These are phyloP conservation scores for Lutraria rhynchaena DNA, from an alignment of 1,140 invertebrate genomes.

Conservation along the genomic window DNA sequence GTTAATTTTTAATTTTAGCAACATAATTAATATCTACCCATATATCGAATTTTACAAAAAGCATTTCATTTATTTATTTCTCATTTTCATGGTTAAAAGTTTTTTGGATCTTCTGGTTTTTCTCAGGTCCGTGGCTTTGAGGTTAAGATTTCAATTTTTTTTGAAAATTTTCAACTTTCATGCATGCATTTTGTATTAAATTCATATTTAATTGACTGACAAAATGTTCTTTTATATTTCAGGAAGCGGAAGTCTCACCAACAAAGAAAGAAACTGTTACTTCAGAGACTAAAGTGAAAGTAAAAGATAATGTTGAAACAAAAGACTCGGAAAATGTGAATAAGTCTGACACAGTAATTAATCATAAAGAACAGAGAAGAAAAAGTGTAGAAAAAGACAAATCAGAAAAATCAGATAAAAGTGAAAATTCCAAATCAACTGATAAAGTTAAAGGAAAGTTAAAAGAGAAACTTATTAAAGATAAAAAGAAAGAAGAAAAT, in stretches of 20 bases:
- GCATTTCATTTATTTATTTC: no score
- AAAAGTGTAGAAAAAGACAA: slow-evolving; percentile 37
- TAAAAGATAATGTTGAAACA: background rate
- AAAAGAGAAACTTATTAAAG: slow-evolving; percentile 38
- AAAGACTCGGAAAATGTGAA: background rate
- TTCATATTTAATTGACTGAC: no score
- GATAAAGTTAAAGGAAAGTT: background rate
- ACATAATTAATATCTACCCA: background rate
- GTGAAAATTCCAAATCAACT: background rate
- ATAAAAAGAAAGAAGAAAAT: slow-evolving; percentile 59
- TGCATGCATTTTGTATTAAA: no score
- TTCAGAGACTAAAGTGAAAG: slow-evolving; percentile 17
- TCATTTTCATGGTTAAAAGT: no score
- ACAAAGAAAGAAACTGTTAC: slow-evolving; percentile 17
- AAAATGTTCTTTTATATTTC: background rate
- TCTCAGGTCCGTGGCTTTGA: no score
- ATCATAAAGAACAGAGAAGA: slow-evolving; percentile 35
- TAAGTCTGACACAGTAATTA: slow-evolving; percentile 20
- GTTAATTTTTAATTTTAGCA: background rate
- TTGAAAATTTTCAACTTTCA: no score
- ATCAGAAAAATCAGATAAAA: slow-evolving; percentile 9
- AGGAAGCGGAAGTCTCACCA: slow-evolving; percentile 42
- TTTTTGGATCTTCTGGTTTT: no score
- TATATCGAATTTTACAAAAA: no score
- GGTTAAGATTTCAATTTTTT: no score